phyloP scores from a whole-genome alignment of 1,140 invertebrate genomes.

The Periplaneta americana region DNA sequence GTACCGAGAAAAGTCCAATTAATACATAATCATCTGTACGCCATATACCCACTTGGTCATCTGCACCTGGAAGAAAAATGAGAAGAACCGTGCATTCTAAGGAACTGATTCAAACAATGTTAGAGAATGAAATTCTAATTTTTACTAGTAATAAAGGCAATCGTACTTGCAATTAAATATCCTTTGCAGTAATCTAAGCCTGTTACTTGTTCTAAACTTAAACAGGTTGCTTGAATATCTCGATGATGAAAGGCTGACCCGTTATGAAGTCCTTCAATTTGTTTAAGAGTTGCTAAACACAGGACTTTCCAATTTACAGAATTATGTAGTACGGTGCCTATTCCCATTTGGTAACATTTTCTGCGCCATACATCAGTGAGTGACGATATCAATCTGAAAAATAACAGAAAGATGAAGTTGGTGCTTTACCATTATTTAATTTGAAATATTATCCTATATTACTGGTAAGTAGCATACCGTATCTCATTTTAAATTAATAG shows the following conservation, averaged over 20 bases:
- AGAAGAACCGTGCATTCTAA: background rate
- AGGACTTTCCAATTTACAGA: background rate
- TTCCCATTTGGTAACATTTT: background rate
- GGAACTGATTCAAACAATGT: too few species aligned
- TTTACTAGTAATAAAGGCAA: background rate
- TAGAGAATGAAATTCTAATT: background rate
- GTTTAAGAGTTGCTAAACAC: background rate
- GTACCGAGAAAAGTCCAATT: background rate
- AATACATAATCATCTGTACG: background rate
- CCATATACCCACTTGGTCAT: constrained; percentile 1
- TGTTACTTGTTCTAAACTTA: background rate
- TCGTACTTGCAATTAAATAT: background rate
- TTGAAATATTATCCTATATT: too few species aligned
- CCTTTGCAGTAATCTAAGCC: background rate
- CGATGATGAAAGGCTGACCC: background rate
- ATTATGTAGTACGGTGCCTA: background rate
- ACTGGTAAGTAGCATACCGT: too few species aligned
- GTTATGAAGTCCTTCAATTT: background rate
- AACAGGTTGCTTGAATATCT: background rate
- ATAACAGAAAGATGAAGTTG: too few species aligned
- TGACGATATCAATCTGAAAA: background rate
- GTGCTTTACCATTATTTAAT: too few species aligned
- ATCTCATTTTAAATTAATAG: too few species aligned
- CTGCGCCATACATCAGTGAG: background rate
- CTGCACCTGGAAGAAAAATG: background rate